These are phyloP conservation scores for Drosophila kanapiae DNA, from an alignment of 1,140 invertebrate species.

Conservation along the genomic window DNA sequence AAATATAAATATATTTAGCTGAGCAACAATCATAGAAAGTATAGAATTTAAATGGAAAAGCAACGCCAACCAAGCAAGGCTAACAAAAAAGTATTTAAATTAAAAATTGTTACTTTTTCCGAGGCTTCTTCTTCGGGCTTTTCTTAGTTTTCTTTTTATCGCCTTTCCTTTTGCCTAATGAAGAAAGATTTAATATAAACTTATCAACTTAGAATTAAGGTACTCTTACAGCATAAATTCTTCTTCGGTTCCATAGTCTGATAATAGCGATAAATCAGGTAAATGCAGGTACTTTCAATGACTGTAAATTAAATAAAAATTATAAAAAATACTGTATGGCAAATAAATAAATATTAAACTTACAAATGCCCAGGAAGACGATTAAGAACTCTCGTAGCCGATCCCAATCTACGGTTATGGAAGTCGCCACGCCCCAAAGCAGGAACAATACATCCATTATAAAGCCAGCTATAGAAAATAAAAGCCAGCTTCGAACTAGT, in stretches of 20 bases:
- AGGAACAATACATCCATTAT: slow-evolving; percentile 48
- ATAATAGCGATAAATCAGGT: slow-evolving; percentile 53
- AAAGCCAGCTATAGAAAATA: slow-evolving; percentile 59
- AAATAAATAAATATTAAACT: not conserved
- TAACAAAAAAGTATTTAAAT: not conserved
- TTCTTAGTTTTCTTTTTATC: slow-evolving; percentile 22
- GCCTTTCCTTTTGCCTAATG: not conserved
- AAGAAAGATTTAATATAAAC: not conserved
- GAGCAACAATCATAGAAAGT: not conserved
- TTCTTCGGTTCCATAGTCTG: slow-evolving; percentile 28
- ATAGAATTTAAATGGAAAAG: slow-evolving; percentile 1
- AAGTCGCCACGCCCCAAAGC: slow-evolving; percentile 47
- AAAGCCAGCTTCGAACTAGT: slow-evolving; percentile 53
- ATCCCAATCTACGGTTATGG: slow-evolving; percentile 53
- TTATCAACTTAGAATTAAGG: not conserved
- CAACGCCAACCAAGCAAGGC: slow-evolving; percentile 7
- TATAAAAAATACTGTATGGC: not conserved
- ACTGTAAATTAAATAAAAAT: slow-evolving; percentile 20
- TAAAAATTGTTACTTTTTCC: slow-evolving; percentile 18
- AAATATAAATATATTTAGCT: slow-evolving; percentile 15
- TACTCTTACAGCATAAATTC: slow-evolving; percentile 18
- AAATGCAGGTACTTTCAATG: slow-evolving; percentile 54
- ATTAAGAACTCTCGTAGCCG: slow-evolving; percentile 45
- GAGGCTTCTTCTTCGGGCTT: slow-evolving; percentile 18
- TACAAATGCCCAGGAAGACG: slow-evolving; percentile 60